These are phyloP conservation scores for Alces alces DNA, from an alignment of 2,113 vertebrate species.

Conservation along the genomic window DNA sequence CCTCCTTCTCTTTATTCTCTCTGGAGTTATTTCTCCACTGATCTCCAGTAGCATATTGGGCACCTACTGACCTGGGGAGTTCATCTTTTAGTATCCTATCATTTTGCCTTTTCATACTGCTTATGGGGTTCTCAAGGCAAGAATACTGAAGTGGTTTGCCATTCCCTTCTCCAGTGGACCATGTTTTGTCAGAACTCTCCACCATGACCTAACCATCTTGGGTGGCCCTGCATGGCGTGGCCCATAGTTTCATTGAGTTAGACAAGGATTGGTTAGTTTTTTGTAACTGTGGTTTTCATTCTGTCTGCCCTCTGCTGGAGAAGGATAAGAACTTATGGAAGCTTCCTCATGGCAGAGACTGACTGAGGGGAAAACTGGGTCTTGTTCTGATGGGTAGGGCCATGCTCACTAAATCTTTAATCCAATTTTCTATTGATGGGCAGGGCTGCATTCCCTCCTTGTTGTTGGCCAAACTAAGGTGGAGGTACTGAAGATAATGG, in stretches of 20 bases:
- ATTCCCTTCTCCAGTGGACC: neutral
- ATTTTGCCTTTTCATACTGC: neutral
- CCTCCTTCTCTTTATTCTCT: neutral
- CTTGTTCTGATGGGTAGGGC: neutral
- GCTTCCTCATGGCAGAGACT: neutral
- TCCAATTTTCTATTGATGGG: neutral
- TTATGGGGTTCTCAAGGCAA: neutral
- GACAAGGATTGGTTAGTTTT: neutral
- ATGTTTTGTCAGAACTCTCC: neutral
- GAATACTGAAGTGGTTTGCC: neutral
- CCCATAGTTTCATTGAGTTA: neutral
- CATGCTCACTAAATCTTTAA: neutral
- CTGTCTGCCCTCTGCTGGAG: neutral
- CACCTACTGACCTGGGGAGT: neutral
- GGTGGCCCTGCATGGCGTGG: fast-evolving
- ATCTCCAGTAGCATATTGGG: neutral
- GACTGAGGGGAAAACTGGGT: neutral
- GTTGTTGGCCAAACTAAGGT: neutral
- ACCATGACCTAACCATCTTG: neutral
- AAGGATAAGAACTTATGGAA: neutral
- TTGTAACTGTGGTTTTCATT: neutral
- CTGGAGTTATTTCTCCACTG: neutral
- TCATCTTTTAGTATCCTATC: neutral
- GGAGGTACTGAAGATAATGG: neutral
- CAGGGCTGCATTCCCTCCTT: neutral